Evolutionary conservation across 2,888 invertebrate genomes (phyloP), one percentile per base, ranked within the genome.

Genomic region (Tipula unca): DNA sequence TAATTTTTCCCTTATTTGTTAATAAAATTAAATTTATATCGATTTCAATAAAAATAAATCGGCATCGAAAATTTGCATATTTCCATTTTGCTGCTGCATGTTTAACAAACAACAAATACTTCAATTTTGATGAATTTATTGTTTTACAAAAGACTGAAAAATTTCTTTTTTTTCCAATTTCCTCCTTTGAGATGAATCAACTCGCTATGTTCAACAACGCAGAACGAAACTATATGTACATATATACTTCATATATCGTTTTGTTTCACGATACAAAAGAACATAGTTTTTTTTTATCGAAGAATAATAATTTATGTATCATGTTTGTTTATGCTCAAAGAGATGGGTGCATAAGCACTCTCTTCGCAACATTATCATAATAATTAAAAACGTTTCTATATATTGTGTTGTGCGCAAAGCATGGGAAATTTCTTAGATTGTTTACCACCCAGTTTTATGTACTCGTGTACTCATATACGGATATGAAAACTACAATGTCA

Each of bases 21-120:
- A 69, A 69, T 69, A 69, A 69, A 69, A 69, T 69, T 69, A 69
- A 69, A 69, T 69, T 69, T 25, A 69, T 69, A 69, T 69, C 69
- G 69, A 69, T 69, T 69, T 13, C 69, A 69, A 69, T 69, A 69
- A 69, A 48, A 69, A 69, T 25, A 69, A 69, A 69, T 69, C 69
- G 25, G 69, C 69, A 69, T 10, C 69, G 25, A 69, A 69, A 69
- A 69, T 69, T 69, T 69, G 69, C 69, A 69, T 69, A 69, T 69
- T 69, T 69, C 69, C 69, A 69, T 69, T 69, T 69, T 69, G 69
- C 25, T 69, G 69, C 10, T 25, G 69, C 69, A 25, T 69, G 69
- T 69, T 69, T 25, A 25, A 69, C 69, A 69, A 69, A 69, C 69
- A 69, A 69, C 25, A 69, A 69, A 69, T 69, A 69, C 69, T 69